Conservation (phyloP, 2,888 invertebrate species). For the Lymantria dispar region DNA sequence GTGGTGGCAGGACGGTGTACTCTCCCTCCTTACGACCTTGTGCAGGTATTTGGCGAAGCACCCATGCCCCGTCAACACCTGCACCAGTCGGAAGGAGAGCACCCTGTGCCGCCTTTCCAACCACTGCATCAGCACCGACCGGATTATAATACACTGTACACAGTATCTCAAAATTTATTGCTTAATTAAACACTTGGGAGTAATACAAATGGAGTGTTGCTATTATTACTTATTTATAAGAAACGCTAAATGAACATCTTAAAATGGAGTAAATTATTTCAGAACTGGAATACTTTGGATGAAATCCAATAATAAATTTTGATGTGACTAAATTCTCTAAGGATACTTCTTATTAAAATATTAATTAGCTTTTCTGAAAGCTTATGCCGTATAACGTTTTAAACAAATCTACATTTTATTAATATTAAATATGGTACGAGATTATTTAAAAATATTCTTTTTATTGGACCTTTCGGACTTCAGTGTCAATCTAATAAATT, state of each 20-base stretch:
- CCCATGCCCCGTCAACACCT: too few species aligned
- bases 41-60: too few species aligned
- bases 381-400: slow-evolving; percentile 25
- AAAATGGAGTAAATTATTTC: not conserved
- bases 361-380: slow-evolving; percentile 43
- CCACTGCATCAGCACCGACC: too few species aligned
- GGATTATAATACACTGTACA: too few species aligned
- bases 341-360: slow-evolving; percentile 40
- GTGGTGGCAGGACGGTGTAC: too few species aligned
- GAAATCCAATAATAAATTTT: slow-evolving; percentile 15
- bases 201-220: not conserved
- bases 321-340: slow-evolving; percentile 21
- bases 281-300: not conserved
- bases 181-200: not conserved
- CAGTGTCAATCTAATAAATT: slow-evolving; percentile 9
- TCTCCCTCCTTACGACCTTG: too few species aligned
- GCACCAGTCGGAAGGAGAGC: too few species aligned
- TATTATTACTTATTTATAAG: slow-evolving; percentile 9
- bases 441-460: slow-evolving; percentile 17
- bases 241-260: not conserved
- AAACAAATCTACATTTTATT: not conserved
- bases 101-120: too few species aligned
- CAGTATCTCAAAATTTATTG: too few species aligned
- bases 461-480: slow-evolving; percentile 13
- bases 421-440: not conserved